Evolutionary conservation across 2,888 invertebrate genomes (phyloP).

Genomic region (Trichogramma dendrolimi): DNA sequence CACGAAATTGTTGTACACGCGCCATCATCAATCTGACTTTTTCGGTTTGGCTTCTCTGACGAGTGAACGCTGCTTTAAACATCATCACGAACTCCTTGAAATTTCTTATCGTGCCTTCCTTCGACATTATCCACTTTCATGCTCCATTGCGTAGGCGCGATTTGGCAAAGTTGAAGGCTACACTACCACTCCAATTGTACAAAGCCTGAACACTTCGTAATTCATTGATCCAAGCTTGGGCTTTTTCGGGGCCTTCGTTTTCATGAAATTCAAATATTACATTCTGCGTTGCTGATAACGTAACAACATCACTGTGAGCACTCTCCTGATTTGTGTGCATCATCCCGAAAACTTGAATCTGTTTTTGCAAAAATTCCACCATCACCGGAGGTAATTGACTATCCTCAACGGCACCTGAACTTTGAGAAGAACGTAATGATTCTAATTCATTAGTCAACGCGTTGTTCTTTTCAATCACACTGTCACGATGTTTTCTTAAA

Average conservation of each 20-base stretch:
- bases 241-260: conserved; percentile 20
- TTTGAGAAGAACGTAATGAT: no score
- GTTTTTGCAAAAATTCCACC: no score
- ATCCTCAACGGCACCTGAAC: no score
- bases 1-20: conserved; percentile 3
- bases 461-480: no score
- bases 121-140: conserved; percentile 19
- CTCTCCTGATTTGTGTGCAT: no score
- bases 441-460: no score
- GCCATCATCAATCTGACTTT: conserved; percentile 15
- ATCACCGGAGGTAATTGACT: no score
- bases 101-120: not conserved
- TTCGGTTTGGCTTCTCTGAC: not conserved
- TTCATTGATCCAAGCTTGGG: conserved; percentile 14
- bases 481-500: no score
- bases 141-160: conserved; percentile 8
- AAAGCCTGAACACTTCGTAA: conserved; percentile 5
- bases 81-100: not conserved
- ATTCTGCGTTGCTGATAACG: no score
- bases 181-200: conserved; percentile 11
- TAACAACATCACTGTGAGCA: no score
- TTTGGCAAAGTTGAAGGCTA: conserved; percentile 15
- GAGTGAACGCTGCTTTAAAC: conserved; percentile 8
- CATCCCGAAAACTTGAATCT: no score
- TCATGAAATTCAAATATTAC: no score